These are phyloP conservation scores for Lydus trimaculatus DNA, from an alignment of 2,888 invertebrate genomes.

Conservation along the genomic window DNA sequence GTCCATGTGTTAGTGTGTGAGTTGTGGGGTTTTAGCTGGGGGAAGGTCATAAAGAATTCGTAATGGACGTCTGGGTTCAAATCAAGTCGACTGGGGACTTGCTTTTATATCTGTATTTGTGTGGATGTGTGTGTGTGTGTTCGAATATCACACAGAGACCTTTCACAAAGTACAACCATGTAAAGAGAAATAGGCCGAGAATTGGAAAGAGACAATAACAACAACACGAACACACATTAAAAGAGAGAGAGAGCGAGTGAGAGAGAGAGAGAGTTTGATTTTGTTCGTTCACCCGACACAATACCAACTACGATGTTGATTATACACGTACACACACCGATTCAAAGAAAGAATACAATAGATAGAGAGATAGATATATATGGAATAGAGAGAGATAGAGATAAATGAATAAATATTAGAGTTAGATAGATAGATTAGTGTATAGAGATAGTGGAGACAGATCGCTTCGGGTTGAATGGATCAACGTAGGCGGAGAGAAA, in stretches of 20 bases:
- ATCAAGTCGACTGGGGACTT: constrained; percentile 23
- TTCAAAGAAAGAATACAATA: not conserved
- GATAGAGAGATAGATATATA: not conserved
- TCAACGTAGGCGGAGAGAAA: not conserved
- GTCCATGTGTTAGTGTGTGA: not conserved
- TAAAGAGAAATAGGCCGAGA: constrained; percentile 2
- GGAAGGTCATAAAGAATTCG: constrained; percentile 59
- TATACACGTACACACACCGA: not conserved
- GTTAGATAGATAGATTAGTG: not conserved
- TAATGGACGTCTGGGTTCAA: constrained; percentile 53
- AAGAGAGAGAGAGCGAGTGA: not conserved
- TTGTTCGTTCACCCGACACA: constrained; percentile 5
- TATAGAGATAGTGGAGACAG: no score
- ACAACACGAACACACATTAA: not conserved
- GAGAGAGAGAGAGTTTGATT: not conserved
- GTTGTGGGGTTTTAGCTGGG: constrained; percentile 34
- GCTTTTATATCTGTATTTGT: not conserved
- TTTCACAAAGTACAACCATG: not conserved
- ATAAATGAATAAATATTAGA: not conserved
- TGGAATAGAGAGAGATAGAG: not conserved
- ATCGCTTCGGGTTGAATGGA: not conserved
- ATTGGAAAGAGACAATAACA: not conserved
- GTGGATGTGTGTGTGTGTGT: not conserved
- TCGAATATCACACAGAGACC: not conserved
- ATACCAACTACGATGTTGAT: not conserved